Percentiles rank a stretch among this genome's conserved stretches.
Evolutionary conservation across 2,797 vertebrate genomes (phyloP).

Genomic region (Falco berigora): DNA sequence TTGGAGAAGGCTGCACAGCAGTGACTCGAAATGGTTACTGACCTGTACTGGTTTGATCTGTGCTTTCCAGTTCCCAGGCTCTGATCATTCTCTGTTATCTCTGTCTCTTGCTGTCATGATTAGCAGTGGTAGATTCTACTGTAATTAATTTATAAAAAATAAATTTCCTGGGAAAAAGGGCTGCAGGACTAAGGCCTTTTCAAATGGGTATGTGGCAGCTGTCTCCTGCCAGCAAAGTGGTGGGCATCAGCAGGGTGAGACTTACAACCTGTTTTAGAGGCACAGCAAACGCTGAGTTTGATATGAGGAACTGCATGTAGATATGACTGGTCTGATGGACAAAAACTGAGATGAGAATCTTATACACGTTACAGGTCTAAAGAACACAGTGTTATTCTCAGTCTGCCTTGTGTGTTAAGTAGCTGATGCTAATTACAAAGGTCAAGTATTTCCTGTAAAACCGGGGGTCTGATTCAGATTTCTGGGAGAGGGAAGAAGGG

Average conservation of each 20-base stretch:
- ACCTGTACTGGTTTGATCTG: not conserved
- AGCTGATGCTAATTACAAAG: not conserved
- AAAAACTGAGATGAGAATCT: not conserved
- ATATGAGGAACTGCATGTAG: not conserved
- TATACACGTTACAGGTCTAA: not conserved
- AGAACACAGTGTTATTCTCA: not conserved
- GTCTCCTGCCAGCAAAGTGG: not conserved
- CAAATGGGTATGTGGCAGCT: not conserved
- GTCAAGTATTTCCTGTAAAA: not conserved
- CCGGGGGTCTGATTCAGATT: not conserved
- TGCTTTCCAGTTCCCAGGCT: not conserved
- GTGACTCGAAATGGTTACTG: not conserved
- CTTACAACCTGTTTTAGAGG: not conserved
- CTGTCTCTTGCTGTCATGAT: not conserved
- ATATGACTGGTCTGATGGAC: not conserved
- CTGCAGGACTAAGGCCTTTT: not conserved
- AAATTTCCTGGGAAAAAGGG: not conserved
- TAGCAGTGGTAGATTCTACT: not conserved
- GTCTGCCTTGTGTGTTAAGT: not conserved
- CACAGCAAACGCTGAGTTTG: not conserved
- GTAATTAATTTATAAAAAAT: not conserved
- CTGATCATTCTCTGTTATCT: not conserved
- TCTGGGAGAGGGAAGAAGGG: not conserved
- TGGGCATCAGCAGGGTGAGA: not conserved
- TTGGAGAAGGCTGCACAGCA: not conserved